A percentile compares a stretch with the other conserved stretches of the same genome.
These are phyloP conservation scores for Noctua janthina DNA, from an alignment of 2,888 invertebrate species.

Conservation along the genomic window DNA sequence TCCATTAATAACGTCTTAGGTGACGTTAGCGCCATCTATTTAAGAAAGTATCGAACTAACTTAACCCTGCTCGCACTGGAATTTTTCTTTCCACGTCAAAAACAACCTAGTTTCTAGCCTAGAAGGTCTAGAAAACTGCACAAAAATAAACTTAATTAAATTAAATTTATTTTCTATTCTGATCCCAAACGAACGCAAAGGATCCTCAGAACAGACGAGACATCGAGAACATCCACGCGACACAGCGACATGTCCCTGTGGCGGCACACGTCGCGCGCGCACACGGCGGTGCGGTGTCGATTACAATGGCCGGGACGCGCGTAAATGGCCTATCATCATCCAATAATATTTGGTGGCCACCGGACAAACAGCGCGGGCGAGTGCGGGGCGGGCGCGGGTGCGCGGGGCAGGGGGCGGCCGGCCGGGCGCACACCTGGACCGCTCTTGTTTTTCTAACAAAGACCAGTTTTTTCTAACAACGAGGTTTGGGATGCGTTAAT, in stretches of 20 bases:
- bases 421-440: slow-evolving; percentile 70
- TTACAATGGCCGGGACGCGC: slow-evolving; percentile 75
- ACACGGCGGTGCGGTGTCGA: slow-evolving; percentile 59
- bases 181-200: neutral
- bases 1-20: too few relatives aligned
- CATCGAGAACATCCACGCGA: neutral
- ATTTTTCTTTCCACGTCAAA: too few relatives aligned
- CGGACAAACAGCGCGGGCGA: slow-evolving; percentile 52
- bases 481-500: slow-evolving; percentile 81
- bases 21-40: too few relatives aligned
- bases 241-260: neutral
- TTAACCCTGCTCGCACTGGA: too few relatives aligned
- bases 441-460: slow-evolving; percentile 79
- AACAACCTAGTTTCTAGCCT: neutral
- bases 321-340: slow-evolving; percentile 83
- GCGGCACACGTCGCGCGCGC: neutral
- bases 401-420: neutral
- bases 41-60: too few relatives aligned
- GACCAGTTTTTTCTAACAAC: slow-evolving; percentile 74
- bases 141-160: neutral
- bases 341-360: slow-evolving; percentile 81
- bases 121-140: neutral
- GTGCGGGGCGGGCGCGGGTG: neutral
- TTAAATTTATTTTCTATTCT: neutral
- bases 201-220: neutral